Percentiles rank a stretch among this genome's conserved stretches.
phyloP scores from a whole-genome alignment of 2,113 vertebrate genomes.

The Nansenia antarctica region DNA sequence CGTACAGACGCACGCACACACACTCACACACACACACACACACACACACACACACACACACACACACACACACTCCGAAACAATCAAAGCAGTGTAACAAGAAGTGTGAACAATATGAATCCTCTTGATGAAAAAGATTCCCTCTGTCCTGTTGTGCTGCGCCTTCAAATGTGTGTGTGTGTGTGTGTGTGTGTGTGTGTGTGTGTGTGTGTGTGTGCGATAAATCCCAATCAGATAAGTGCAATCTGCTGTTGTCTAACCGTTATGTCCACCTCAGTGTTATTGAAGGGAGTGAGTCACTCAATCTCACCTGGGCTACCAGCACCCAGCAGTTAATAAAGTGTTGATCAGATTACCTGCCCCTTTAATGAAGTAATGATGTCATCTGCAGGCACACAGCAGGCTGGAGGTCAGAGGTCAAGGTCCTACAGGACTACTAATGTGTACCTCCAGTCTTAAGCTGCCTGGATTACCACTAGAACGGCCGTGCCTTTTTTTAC shows the following conservation, averaged over 20 bases:
- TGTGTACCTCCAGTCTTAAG: not conserved
- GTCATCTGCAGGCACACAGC: not conserved
- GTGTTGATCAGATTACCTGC: constrained; percentile 41
- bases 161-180: too few species aligned
- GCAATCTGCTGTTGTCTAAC: constrained; percentile 41
- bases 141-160: too few species aligned
- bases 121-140: too few species aligned
- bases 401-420: too few species aligned
- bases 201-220: constrained; percentile 5
- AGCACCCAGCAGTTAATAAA: constrained; percentile 33
- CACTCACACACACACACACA: too few species aligned
- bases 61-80: not conserved
- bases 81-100: not conserved
- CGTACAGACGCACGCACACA: too few species aligned
- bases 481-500: too few species aligned
- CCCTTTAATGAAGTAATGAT: constrained; percentile 40
- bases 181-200: too few species aligned
- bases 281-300: constrained; percentile 43
- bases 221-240: constrained; percentile 44
- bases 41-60: too few species aligned
- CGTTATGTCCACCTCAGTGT: constrained; percentile 13
- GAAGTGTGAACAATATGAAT: too few species aligned
- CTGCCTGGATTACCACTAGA: too few species aligned
- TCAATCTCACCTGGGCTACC: constrained; percentile 24
- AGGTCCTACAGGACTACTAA: not conserved